Evolutionary conservation across 2,888 invertebrate genomes (phyloP), one percentile per base, ranked within the genome.

Genomic region (Limnephilus rhombicus): DNA sequence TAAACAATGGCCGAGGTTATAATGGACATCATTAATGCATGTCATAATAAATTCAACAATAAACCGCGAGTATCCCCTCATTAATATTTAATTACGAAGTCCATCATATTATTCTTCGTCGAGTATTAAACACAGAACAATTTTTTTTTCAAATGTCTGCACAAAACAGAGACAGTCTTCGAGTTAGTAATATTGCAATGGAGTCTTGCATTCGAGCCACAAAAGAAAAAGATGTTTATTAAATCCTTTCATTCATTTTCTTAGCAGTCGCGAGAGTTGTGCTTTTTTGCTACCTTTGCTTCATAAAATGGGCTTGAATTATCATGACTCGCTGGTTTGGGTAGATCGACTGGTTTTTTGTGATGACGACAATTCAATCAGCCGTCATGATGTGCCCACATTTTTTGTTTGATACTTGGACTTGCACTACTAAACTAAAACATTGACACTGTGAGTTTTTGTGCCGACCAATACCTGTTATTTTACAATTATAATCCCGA

Each of bases 301-400:
- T 68, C 68, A 24, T 68, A 68, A 45, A 41, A 41, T 37, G 37
- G n/a, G 45, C 85, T 15, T 41, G 86, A 49, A 80, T 89, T 80
- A 24, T 80, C 24, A 80, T 89, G 7, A n/a, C 31, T 80, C 80
- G 41, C 37, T 49, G n/a, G 34, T 68, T 81, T 68, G 2, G 31
- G 18, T 34, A 11, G 49, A 31, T 68, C 12, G 86, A 86, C 80
- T 24, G 29, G 37, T 91, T 91, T 91, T 91, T 91, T 91, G 91
- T 45, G 45, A 68, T 85, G 91, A 85, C 86, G 86, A 91, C 80
- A 37, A 86, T 85, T 91, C 91, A 91, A 91, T 91, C 91, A 91
- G 80, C 18, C 91, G 15, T 80, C 91, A 68, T 81, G 45, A 31
- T 90, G 82, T 81, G 82, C 31, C n/a, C 24, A 45, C 34, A 29